Percentiles rank a stretch among this genome's conserved stretches.
Evolutionary conservation across 2,797 vertebrate genomes (phyloP).

Genomic region (Loris lydekkerianus): DNA sequence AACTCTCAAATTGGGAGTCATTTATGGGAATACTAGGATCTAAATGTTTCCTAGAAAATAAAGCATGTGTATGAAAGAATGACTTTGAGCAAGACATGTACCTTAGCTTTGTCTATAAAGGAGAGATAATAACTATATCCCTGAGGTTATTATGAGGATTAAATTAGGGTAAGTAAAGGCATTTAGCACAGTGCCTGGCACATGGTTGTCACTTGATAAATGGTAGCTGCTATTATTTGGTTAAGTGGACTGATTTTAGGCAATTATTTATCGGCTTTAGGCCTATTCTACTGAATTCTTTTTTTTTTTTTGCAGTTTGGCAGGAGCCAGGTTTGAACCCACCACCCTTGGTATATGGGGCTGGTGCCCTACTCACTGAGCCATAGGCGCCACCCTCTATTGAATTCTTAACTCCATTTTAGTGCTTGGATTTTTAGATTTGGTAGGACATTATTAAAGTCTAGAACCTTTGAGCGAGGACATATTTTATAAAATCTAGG

Average conservation of each 20-base stretch:
- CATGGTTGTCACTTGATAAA: not conserved
- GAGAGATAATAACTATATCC: not conserved
- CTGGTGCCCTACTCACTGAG: no score
- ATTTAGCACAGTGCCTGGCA: not conserved
- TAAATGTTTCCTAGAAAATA: conserved; percentile 34
- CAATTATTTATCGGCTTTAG: conserved; percentile 17
- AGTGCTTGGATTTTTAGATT: not conserved
- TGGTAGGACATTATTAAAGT: conserved; percentile 12
- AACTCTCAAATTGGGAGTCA: conserved; percentile 59
- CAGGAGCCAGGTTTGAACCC: no score
- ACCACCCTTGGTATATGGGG: no score
- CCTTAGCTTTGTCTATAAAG: conserved; percentile 34
- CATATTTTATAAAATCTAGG: conserved; percentile 44
- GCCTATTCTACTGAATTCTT: conserved; percentile 34
- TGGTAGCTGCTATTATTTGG: not conserved
- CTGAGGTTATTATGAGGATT: not conserved
- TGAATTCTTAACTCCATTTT: conserved; percentile 43
- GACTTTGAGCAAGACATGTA: conserved; percentile 1
- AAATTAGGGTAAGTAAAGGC: not conserved
- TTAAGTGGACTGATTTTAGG: not conserved
- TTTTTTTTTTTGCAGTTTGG: not conserved
- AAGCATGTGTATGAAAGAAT: not conserved
- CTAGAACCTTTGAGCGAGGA: not conserved
- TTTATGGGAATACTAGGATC: conserved; percentile 48
- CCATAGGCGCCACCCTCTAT: not conserved